These are phyloP conservation scores for Melanocharis versteri DNA, from an alignment of 2,113 vertebrate genomes.

Conservation along the genomic window DNA sequence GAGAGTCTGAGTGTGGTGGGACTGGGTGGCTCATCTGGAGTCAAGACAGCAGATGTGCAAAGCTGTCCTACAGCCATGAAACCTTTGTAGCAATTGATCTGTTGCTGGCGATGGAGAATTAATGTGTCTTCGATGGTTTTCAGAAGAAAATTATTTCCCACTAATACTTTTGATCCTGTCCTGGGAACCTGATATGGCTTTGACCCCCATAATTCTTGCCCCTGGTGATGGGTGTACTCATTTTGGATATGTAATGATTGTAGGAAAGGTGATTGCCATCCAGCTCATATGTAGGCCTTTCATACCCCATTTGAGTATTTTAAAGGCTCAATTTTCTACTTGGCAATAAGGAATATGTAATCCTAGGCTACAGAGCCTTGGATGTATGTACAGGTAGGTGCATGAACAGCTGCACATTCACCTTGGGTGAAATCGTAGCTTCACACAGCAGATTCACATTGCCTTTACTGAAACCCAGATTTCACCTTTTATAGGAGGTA, in stretches of 20 bases:
- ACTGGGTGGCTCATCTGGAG: neutral
- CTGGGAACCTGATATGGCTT: neutral
- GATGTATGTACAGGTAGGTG: neutral
- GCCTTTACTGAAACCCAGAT: neutral
- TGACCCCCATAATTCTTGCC: neutral
- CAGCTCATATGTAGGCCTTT: neutral
- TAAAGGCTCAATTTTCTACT: neutral
- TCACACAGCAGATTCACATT: neutral
- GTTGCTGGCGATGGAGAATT: neutral
- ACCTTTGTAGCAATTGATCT: neutral
- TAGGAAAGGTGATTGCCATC: neutral
- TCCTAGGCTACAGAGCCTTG: neutral
- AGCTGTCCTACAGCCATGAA: neutral
- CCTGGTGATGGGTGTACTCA: neutral
- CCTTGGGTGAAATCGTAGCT: neutral
- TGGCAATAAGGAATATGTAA: neutral
- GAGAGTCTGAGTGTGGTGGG: neutral
- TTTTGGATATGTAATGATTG: neutral
- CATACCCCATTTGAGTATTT: neutral
- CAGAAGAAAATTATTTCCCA: neutral
- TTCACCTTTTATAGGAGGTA: neutral
- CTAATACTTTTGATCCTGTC: neutral
- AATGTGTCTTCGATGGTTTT: neutral
- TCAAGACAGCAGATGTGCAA: neutral
- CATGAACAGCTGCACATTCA: neutral